Evolutionary conservation across 2,888 invertebrate species (phyloP).

Genomic region (Lissonota sp.): DNA sequence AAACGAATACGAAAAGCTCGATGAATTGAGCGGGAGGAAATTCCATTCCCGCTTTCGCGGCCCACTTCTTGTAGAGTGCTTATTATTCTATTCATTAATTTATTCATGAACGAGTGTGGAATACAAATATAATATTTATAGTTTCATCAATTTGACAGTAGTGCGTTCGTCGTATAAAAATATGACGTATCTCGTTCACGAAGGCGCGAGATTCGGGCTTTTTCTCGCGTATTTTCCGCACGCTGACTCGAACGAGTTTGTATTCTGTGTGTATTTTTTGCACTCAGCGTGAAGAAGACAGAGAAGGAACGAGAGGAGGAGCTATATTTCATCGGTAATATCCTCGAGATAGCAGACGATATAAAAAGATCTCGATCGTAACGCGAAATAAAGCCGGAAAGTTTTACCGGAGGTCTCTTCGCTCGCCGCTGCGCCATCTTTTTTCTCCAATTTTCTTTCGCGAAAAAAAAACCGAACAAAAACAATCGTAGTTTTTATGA

Average conservation of each 20-base stretch:
- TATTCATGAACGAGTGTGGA: too few species aligned
- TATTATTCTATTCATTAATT: too few species aligned
- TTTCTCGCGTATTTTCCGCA: too few species aligned
- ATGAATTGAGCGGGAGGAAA: too few species aligned
- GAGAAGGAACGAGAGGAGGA: slow-evolving; percentile 7
- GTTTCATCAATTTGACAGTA: too few species aligned
- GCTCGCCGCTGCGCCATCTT: slow-evolving; percentile 8
- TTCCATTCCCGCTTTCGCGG: too few species aligned
- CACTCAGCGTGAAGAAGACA: background rate
- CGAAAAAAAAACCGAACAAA: background rate
- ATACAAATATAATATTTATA: too few species aligned
- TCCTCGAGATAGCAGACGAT: slow-evolving; percentile 22
- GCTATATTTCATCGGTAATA: slow-evolving; percentile 39
- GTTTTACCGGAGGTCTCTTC: slow-evolving; percentile 28
- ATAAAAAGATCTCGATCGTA: slow-evolving; percentile 57
- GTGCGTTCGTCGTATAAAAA: background rate
- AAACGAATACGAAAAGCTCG: background rate
- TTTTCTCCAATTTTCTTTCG: slow-evolving; percentile 1
- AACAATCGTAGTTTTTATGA: background rate
- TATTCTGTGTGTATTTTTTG: background rate
- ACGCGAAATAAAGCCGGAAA: slow-evolving; percentile 43
- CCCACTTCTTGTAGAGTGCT: too few species aligned
- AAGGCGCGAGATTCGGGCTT: too few species aligned
- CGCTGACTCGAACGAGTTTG: background rate
- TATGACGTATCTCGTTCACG: background rate